Evolutionary conservation across 2,888 invertebrate genomes (phyloP), one percentile per base, ranked within the genome.

Genomic region (Oxystoma pomonae): DNA sequence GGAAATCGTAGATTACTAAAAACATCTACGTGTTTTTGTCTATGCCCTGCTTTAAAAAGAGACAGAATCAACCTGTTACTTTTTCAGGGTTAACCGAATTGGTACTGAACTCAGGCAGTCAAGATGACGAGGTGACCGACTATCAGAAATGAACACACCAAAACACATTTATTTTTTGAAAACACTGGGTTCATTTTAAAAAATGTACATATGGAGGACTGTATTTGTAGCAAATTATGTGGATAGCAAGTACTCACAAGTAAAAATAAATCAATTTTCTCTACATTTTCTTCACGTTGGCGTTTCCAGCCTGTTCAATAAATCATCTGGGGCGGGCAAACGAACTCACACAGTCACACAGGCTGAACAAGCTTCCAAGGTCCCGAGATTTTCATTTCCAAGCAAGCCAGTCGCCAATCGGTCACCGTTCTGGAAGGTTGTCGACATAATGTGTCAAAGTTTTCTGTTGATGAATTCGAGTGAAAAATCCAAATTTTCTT

Each of bases 351-450:
- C 53, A 53, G 5, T 9, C 5, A n/a, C n/a, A n/a, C 77, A 76
- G 76, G 74, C 80, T 80, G 80, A 80, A 80, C 80, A 80, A 81
- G 80, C 80, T 80, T 77, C 76, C 74, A 75, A 77, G 78, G 78
- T 78, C 76, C 75, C 74, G 65, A 35, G 35, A 35, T 35, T 35
- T 35, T 35, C 35, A 35, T 35, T 35, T 12, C 5, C 53, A 17
- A 62, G 61, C 62, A 71, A 76, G 75, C 75, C 80, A 80, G 80
- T 80, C 80, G 78, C 77, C 77, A 80, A 78, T 79, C 80, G 80
- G 78, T 79, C 77, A 77, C 74, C 75, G 78, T 75, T 73, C 73
- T 72, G 76, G 74, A 73, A 76, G 76, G 80, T 80, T 77, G 75
- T 75, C 71, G 76, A 76, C 80, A 81, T 78, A 80, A 81, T 81